phyloP scores from a whole-genome alignment of 2,797 vertebrate genomes.

The Melanotaenia boesemani region DNA sequence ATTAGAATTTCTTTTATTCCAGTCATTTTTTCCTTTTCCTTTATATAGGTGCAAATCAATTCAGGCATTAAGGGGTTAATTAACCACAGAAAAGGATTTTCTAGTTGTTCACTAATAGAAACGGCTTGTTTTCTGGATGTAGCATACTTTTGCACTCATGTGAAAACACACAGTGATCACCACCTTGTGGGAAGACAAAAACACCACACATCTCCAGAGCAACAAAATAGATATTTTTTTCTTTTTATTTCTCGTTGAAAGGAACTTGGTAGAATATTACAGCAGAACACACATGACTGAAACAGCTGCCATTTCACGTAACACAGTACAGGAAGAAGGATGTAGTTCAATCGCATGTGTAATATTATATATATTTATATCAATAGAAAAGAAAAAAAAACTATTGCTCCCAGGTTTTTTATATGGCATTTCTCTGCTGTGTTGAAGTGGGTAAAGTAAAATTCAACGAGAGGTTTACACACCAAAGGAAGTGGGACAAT shows the following conservation, averaged over 20 bases:
- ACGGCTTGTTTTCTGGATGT: not conserved
- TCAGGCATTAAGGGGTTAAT: not conserved
- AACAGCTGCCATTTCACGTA: slow-evolving; percentile 98
- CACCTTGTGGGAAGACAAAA: slow-evolving; percentile 14
- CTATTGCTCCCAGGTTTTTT: slow-evolving; percentile 88
- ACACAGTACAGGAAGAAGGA: slow-evolving; percentile 95
- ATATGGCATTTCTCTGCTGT: slow-evolving; percentile 89
- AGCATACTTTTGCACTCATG: not conserved
- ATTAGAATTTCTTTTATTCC: too few relatives aligned
- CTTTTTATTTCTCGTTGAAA: slow-evolving; percentile 86
- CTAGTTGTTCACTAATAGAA: not conserved
- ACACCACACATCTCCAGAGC: slow-evolving; percentile 77
- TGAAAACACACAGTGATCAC: not conserved
- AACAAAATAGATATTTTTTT: slow-evolving; percentile 74
- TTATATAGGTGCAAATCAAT: not conserved
- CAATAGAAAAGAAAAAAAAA: slow-evolving; percentile 81
- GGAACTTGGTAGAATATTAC: slow-evolving; percentile 87
- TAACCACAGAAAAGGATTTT: not conserved
- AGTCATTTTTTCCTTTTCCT: too few relatives aligned
- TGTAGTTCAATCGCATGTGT: slow-evolving; percentile 88
- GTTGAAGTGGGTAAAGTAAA: slow-evolving; percentile 80
- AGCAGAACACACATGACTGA: slow-evolving; percentile 95
- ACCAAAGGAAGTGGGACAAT: slow-evolving; percentile 73
- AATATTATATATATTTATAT: slow-evolving; percentile 82
- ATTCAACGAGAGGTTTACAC: slow-evolving; percentile 75